Evolutionary conservation across 2,888 invertebrate genomes (phyloP).

Genomic region (Syrista parreyssii): DNA sequence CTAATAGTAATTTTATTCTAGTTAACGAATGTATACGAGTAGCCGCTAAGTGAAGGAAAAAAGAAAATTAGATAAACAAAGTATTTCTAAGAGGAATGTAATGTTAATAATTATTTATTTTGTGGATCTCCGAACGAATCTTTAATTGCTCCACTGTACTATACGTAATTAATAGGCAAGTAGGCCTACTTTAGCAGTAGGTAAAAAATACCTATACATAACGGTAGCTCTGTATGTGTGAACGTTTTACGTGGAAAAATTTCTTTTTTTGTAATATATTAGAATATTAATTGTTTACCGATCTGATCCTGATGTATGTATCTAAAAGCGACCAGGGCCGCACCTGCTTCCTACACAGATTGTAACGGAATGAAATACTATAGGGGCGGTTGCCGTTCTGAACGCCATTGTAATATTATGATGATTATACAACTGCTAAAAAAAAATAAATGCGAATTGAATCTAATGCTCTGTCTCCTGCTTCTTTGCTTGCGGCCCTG

Average conservation of each 20-base stretch:
- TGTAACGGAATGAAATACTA: not conserved
- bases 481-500: conserved; percentile 50
- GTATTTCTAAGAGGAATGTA: conserved; percentile 65
- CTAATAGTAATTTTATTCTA: conserved; percentile 62
- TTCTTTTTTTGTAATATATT: conserved; percentile 63
- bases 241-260: conserved; percentile 50
- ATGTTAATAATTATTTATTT: conserved; percentile 66
- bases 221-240: conserved; percentile 57
- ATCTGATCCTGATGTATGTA: conserved; percentile 51
- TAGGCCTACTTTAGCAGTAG: conserved; percentile 26
- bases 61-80: conserved; percentile 34
- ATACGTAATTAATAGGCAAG: conserved; percentile 48
- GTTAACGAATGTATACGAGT: conserved; percentile 67
- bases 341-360: conserved; percentile 50
- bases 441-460: conserved; percentile 62
- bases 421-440: conserved; percentile 65
- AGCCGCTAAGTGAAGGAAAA: conserved; percentile 55
- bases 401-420: conserved; percentile 64
- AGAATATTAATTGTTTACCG: conserved; percentile 50
- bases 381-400: conserved; percentile 60
- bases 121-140: conserved; percentile 59
- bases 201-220: conserved; percentile 28
- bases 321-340: conserved; percentile 58
- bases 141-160: conserved; percentile 62
- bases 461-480: conserved; percentile 52